Percentiles rank a stretch among this genome's conserved stretches.
phyloP scores from a whole-genome alignment of 2,113 vertebrate genomes.

The Chaetodon trifascialis region DNA sequence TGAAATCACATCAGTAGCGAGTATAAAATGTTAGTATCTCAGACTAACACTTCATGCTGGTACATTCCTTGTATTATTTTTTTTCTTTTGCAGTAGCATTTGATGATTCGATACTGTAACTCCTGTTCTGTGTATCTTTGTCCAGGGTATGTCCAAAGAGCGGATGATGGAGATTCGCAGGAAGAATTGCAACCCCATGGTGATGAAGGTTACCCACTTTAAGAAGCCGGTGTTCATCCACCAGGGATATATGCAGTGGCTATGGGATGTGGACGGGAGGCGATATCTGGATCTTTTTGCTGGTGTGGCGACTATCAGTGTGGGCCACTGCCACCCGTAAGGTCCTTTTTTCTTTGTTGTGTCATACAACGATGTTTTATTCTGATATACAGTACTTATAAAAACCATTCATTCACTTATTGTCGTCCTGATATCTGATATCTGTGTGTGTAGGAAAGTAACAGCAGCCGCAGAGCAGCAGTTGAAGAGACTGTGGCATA shows the following conservation, averaged over 20 bases:
- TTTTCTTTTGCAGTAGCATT: neutral
- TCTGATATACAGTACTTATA: neutral
- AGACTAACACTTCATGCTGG: neutral
- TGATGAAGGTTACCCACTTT: slow-evolving; percentile 82
- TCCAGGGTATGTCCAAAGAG: slow-evolving; percentile 84
- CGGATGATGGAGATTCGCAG: slow-evolving; percentile 85
- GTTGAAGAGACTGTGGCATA: slow-evolving; percentile 91
- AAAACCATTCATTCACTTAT: neutral
- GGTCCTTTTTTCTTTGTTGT: slow-evolving; percentile 42
- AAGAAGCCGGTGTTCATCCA: slow-evolving; percentile 89
- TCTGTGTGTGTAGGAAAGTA: slow-evolving; percentile 85
- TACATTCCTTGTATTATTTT: neutral
- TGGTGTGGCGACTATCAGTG: slow-evolving; percentile 92
- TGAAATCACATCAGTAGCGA: neutral
- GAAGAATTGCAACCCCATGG: slow-evolving; percentile 83
- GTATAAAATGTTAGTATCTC: neutral
- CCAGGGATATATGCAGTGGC: slow-evolving; percentile 96
- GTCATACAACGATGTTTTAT: no score
- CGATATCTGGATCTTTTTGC: slow-evolving; percentile 95
- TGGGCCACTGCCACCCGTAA: slow-evolving; percentile 98
- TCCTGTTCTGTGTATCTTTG: neutral
- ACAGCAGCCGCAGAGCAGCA: slow-evolving; percentile 87
- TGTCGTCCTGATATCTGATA: neutral
- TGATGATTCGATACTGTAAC: neutral
- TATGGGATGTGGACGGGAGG: slow-evolving; percentile 91